Evolutionary conservation across 1,140 invertebrate genomes (phyloP).

Genomic region (Druon quercuslanigerum): DNA sequence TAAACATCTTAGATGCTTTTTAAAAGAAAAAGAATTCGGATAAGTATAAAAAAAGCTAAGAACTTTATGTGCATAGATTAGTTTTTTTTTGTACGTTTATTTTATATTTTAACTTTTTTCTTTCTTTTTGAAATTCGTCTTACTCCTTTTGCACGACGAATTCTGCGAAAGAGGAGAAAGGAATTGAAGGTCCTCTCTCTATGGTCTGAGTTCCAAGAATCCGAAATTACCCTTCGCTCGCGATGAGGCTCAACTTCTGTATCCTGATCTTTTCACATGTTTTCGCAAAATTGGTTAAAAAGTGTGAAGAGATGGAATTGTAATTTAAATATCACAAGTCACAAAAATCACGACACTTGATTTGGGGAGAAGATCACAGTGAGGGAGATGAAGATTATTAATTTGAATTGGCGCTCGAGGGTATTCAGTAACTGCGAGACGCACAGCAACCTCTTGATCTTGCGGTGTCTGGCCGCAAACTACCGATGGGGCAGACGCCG

Average conservation of each 20-base stretch:
- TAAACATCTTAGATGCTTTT: too few relatives aligned
- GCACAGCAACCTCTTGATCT: constrained; percentile 20
- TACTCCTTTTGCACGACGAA: neutral
- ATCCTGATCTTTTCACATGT: constrained; percentile 33
- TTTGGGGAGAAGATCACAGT: neutral
- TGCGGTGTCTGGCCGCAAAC: constrained; percentile 50
- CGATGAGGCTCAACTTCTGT: neutral
- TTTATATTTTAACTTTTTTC: neutral
- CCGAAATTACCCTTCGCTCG: constrained; percentile 7
- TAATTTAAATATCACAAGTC: constrained; percentile 10
- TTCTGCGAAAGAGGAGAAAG: neutral
- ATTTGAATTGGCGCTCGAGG: constrained; percentile 7
- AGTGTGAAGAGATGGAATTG: neutral
- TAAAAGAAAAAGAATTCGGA: too few relatives aligned
- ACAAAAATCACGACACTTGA: neutral
- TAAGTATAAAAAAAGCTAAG: too few relatives aligned
- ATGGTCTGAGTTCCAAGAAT: neutral
- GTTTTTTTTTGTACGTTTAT: too few relatives aligned
- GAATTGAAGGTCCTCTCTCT: constrained; percentile 4
- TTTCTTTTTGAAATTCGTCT: neutral
- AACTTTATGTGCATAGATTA: too few relatives aligned
- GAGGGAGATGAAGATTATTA: neutral
- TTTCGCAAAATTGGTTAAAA: constrained; percentile 1
- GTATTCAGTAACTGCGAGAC: constrained; percentile 1
- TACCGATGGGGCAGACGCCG: constrained; percentile 43